Percentiles rank a stretch among this genome's conserved stretches.
These are phyloP conservation scores for Chesias legatella DNA, from an alignment of 2,888 invertebrate species.

Conservation along the genomic window DNA sequence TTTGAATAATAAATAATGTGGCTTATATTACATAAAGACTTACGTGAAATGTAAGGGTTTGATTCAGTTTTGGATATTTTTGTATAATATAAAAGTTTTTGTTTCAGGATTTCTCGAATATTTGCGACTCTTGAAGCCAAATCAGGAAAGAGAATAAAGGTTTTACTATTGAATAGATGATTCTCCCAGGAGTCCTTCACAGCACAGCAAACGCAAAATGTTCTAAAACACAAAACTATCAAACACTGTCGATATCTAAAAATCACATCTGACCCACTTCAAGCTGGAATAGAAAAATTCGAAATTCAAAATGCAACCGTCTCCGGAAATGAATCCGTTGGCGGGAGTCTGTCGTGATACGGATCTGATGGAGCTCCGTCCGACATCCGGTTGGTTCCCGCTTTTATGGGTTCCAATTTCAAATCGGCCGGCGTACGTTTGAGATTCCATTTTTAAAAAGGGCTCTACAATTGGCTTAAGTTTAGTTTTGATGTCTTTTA, in stretches of 20 bases:
- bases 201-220: no score
- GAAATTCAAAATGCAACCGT: conserved; percentile 73
- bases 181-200: no score
- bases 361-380: conserved; percentile 73
- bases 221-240: conserved; percentile 23
- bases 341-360: conserved; percentile 71
- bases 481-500: conserved; percentile 1
- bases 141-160: no score
- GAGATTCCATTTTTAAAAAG: conserved; percentile 34
- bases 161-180: no score
- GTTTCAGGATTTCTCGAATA: no score
- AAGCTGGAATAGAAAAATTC: conserved; percentile 53
- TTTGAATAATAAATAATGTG: no score
- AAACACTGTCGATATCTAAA: conserved; percentile 34
- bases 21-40: no score
- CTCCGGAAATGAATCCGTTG: conserved; percentile 75
- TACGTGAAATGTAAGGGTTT: no score
- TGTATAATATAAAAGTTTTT: no score
- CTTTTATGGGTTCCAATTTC: conserved; percentile 75
- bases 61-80: no score
- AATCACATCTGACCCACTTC: conserved; percentile 53
- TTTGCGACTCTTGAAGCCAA: no score
- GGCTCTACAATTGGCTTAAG: conserved; percentile 16
- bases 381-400: conserved; percentile 72
- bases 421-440: conserved; percentile 44